Base-by-base conservation (phyloP, 2,797 vertebrate genomes). In the Protonibea diacanthus region DNA sequence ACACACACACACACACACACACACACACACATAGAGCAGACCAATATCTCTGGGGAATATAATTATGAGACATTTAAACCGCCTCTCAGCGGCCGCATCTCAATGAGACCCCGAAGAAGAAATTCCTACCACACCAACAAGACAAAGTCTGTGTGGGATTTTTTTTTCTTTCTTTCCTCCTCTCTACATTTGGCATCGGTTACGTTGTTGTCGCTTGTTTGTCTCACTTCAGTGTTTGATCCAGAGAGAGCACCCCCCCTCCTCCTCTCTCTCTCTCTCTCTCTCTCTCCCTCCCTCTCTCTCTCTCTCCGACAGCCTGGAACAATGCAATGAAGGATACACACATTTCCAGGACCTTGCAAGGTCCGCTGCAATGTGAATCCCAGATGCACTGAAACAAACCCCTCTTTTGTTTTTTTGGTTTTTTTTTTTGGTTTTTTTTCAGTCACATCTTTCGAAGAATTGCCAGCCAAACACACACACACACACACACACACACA, bases 51-150 rank as follows among this genome's bases (percentile, higher is more conserved):
- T 12, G 42, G 88, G 91, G 89, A 81, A 86, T 89, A 88, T 78
- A 85, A 88, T 91, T 85, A 91, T 86, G 88, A 90, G 90, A 85
- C 72, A 91, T 89, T 90, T 88, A 90, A 88, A 25, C 78, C 84
- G 80, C 89, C 86, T 85, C 84, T 87, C 80, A 76, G 71, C 27
- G 47, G 51, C 53, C 38, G 40, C 69, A 67, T 82, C 86, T 91
- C 74, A 88, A 80, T 84, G 78, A 87, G 65, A 18, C 23, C n/a
- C 14, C 7, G 65, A 71, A 68, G 33, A 67, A 67, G 15, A 86
- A 67, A 88, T 89, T 87, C 78, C 78, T 59, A 47, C 45, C 57
- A 80, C 71, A 64, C 63, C 63, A 83, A 85, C 76, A 85, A 23
- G 63, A 80, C 17, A 49, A 76, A 66, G 84, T 82, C 71, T 83